phyloP scores from a whole-genome alignment of 2,888 invertebrate genomes.

The Meloe dianella region DNA sequence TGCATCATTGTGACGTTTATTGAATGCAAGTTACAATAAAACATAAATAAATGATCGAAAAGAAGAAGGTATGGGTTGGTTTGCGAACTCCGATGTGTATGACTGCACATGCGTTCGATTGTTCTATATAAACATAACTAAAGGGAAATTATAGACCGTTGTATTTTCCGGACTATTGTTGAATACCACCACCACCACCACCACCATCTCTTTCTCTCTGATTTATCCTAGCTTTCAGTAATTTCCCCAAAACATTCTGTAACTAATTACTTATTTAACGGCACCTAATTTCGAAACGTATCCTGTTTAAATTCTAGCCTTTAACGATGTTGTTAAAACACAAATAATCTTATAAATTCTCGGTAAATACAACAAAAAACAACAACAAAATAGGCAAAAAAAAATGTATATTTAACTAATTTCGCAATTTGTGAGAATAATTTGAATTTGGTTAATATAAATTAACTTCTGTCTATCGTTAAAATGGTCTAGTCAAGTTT shows the following conservation, averaged over 20 bases:
- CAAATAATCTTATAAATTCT: neutral
- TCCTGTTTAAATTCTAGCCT: neutral
- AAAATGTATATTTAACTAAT: neutral
- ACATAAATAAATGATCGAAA: too few species aligned
- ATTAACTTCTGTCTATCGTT: slow-evolving; percentile 27
- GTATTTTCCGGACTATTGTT: slow-evolving; percentile 6
- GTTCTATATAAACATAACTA: neutral
- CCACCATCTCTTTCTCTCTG: neutral
- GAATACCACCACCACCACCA: neutral
- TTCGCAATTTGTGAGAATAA: neutral
- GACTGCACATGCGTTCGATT: neutral
- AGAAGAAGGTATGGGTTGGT: neutral
- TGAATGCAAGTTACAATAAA: too few species aligned
- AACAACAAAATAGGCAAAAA: neutral
- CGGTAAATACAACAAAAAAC: neutral
- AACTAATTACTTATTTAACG: slow-evolving; percentile 10
- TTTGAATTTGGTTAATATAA: slow-evolving; percentile 15
- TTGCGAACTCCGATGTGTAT: slow-evolving; percentile 4
- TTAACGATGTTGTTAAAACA: slow-evolving; percentile 1
- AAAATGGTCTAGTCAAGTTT: slow-evolving; percentile 15
- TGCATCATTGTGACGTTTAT: neutral
- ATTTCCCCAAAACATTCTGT: slow-evolving; percentile 5
- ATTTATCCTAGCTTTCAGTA: slow-evolving; percentile 7
- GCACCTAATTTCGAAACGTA: slow-evolving; percentile 6
- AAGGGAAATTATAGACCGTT: neutral